phyloP scores from a whole-genome alignment of 2,888 invertebrate genomes.

The Aproaerema taeniolella region DNA sequence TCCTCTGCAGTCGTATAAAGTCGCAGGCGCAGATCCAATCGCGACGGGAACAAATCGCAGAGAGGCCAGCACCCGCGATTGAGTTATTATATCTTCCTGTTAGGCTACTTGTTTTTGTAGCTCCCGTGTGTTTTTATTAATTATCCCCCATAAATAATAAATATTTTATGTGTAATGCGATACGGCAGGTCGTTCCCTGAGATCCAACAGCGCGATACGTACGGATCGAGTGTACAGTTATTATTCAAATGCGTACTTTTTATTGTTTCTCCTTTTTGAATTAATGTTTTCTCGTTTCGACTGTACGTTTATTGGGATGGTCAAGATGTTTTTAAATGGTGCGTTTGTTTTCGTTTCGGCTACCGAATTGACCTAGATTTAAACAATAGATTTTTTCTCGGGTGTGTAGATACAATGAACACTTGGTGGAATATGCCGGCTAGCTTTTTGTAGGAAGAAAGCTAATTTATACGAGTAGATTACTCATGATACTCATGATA shows the following conservation, averaged over 20 bases:
- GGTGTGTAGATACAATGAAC: too few species aligned
- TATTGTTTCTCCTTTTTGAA: slow-evolving; percentile 57
- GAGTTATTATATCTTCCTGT: slow-evolving; percentile 77
- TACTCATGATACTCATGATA: too few species aligned
- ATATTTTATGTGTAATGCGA: slow-evolving; percentile 75
- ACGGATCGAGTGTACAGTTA: slow-evolving; percentile 51
- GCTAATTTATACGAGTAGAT: too few species aligned
- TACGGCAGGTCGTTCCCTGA: slow-evolving; percentile 48
- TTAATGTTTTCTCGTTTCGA: slow-evolving; percentile 43
- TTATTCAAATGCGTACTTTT: slow-evolving; percentile 62
- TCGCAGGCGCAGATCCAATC: slow-evolving; percentile 64
- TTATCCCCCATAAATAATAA: slow-evolving; percentile 74
- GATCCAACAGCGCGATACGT: slow-evolving; percentile 59
- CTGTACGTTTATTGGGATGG: slow-evolving; percentile 27
- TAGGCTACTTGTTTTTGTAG: slow-evolving; percentile 74
- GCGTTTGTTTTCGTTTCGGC: slow-evolving; percentile 27
- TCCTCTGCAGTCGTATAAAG: too few species aligned
- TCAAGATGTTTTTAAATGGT: slow-evolving; percentile 32
- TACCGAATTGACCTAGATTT: slow-evolving; percentile 43
- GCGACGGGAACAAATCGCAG: slow-evolving; percentile 71
- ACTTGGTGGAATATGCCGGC: too few species aligned
- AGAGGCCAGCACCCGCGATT: slow-evolving; percentile 62
- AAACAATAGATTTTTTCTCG: not conserved
- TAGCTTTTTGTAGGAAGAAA: too few species aligned
- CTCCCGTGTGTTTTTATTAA: slow-evolving; percentile 75